A percentile compares a stretch with the other conserved stretches of the same genome.
These are phyloP conservation scores for Furcula furcula DNA, from an alignment of 2,888 invertebrate genomes.

Conservation along the genomic window DNA sequence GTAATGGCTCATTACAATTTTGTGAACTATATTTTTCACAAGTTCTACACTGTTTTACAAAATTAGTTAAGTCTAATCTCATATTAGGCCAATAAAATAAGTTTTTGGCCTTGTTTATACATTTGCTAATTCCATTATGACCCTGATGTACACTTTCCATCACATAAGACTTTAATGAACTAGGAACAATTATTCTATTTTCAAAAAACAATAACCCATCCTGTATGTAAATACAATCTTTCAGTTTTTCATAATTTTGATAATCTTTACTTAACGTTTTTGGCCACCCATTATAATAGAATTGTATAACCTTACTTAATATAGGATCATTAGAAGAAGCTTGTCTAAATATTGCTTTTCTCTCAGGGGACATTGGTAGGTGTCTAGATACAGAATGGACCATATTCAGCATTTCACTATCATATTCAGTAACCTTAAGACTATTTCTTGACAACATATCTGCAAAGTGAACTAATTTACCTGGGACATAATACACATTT, in stretches of 20 bases:
- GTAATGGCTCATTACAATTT: neutral
- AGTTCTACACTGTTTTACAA: constrained; percentile 1
- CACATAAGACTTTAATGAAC: constrained; percentile 5
- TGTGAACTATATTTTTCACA: constrained; percentile 1
- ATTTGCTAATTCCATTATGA: constrained; percentile 7
- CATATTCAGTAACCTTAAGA: constrained; percentile 3
- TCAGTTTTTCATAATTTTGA: constrained; percentile 5
- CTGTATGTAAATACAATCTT: constrained; percentile 9
- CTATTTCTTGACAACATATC: constrained; percentile 9
- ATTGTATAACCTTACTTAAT: neutral
- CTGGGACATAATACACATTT: constrained; percentile 1
- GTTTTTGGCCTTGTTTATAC: constrained; percentile 5
- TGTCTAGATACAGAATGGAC: constrained; percentile 5
- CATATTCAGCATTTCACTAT: constrained; percentile 6
- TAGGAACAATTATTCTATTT: constrained; percentile 11
- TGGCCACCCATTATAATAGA: constrained; percentile 3
- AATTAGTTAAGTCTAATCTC: neutral
- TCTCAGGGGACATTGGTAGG: constrained; percentile 11
- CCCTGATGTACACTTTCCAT: constrained; percentile 10
- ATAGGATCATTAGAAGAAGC: neutral
- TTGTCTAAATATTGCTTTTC: constrained; percentile 1
- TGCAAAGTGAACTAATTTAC: constrained; percentile 4
- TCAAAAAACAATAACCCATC: constrained; percentile 9
- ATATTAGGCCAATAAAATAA: constrained; percentile 3
- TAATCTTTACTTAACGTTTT: neutral